These are phyloP conservation scores for Sminthopsis crassicaudata DNA, from an alignment of 2,113 vertebrate genomes.

Conservation along the genomic window DNA sequence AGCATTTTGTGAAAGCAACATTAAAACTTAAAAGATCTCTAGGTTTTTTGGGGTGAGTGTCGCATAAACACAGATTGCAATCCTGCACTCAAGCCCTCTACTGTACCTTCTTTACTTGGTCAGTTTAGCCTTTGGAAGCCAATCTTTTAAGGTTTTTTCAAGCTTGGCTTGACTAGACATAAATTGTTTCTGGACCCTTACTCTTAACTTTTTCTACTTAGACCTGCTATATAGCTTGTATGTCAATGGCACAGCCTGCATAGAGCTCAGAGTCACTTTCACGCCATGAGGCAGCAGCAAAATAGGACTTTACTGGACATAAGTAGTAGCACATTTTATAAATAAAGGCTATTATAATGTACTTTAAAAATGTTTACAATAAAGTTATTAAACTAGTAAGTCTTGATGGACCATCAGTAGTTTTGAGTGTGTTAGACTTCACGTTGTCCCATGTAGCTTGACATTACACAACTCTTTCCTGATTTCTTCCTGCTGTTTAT, in stretches of 20 bases:
- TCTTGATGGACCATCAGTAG: neutral
- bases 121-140: neutral
- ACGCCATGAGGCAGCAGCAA: neutral
- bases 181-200: neutral
- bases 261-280: neutral
- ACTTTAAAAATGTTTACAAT: no score
- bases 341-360: no score
- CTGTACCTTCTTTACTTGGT: neutral
- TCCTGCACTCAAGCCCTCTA: neutral
- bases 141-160: neutral
- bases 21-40: neutral
- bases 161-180: neutral
- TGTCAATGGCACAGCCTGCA: neutral
- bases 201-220: neutral
- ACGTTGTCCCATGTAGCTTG: neutral
- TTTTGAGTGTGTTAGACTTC: constrained; percentile 36
- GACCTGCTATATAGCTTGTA: neutral
- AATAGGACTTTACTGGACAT: neutral
- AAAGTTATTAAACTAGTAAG: no score
- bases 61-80: neutral
- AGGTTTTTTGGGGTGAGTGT: neutral
- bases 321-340: no score
- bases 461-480: constrained; percentile 8
- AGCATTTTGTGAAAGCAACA: neutral
- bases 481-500: constrained; percentile 31